Evolutionary conservation across 1,140 invertebrate genomes (phyloP), one percentile per base, ranked within the genome.

Genomic region (Oedothorax gibbosus): DNA sequence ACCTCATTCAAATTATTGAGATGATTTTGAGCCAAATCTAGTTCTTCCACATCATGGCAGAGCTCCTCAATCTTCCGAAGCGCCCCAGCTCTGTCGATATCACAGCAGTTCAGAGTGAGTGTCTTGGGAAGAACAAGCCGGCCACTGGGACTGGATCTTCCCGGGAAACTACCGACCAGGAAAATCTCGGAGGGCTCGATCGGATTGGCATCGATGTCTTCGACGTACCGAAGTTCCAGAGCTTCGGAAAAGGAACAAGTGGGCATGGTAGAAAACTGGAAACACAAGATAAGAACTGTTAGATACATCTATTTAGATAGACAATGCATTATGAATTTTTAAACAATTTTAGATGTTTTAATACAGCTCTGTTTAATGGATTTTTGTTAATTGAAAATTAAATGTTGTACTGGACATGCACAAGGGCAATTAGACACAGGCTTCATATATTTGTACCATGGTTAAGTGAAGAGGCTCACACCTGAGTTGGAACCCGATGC

Each of bases 1-100:
- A 95, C 94, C 91, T 98, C 96, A 86, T 93, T 91, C 95, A 96
- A 97, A 87, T 95, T 93, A 68, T 93, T 93, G 9, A 98, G 91
- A 88, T 95, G 94, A 90, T 98, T 98, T 88, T 96, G 95, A 12
- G 96, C 96, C 66, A 98, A 91, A 89, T 98, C 96, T 66, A 98
- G 91, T 90, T 98, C 96, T 87, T 95, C 93, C 3, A 98, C 96
- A 86, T 94, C 93, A 64, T 93, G 93, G 89, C 96, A 98, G 89
- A 96, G 95, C 82, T 93, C 93, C 54, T 93, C 92, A 35, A 98
- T 88, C 49, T 82, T 87, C 9, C 66, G 53, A 15, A 85, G 71
- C 18, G 85, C 73, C 12, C 87, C 87, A 54, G 87, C 86, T 51
- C 81, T 71, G 53, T 87, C 79, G 14, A 88, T 88, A 49, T 62